Conservation (phyloP, 2,888 invertebrate genomes). For the Thereva unica region DNA sequence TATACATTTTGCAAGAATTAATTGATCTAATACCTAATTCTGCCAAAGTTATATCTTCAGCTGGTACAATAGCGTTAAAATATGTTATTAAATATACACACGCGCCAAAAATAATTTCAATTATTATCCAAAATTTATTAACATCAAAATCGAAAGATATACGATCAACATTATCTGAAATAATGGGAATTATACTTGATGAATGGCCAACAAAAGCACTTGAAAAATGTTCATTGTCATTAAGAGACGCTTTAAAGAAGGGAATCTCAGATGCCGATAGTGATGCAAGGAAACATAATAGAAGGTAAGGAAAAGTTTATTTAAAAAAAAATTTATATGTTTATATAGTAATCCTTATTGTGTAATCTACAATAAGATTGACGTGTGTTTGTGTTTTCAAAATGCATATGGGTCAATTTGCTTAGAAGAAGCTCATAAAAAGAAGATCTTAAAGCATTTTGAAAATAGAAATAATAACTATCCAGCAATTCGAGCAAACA, state of each 20-base stretch:
- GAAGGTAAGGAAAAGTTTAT: slow-evolving; percentile 71
- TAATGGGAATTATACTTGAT: slow-evolving; percentile 79
- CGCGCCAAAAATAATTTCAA: slow-evolving; percentile 77
- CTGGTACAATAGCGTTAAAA: slow-evolving; percentile 81
- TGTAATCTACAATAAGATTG: too few species aligned
- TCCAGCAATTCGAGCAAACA: too few species aligned
- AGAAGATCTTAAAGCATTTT: too few species aligned
- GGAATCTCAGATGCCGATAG: slow-evolving; percentile 94
- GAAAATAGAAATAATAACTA: too few species aligned
- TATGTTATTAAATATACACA: slow-evolving; percentile 87
- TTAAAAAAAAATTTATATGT: slow-evolving; percentile 3
- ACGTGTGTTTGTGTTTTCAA: too few species aligned
- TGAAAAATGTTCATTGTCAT: slow-evolving; percentile 75
- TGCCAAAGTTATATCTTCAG: slow-evolving; percentile 92
- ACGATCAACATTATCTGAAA: slow-evolving; percentile 75
- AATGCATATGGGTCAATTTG: too few species aligned
- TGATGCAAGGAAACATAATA: slow-evolving; percentile 78
- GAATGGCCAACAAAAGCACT: slow-evolving; percentile 84
- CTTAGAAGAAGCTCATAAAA: too few species aligned
- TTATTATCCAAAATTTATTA: slow-evolving; percentile 73
- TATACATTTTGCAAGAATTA: slow-evolving; percentile 78
- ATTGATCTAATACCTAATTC: slow-evolving; percentile 93
- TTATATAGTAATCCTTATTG: slow-evolving; percentile 1
- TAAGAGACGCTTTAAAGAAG: slow-evolving; percentile 82
- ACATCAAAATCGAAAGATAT: slow-evolving; percentile 92